Evolutionary conservation across 2,888 invertebrate species (phyloP).

Genomic region (Agapostemon virescens): DNA sequence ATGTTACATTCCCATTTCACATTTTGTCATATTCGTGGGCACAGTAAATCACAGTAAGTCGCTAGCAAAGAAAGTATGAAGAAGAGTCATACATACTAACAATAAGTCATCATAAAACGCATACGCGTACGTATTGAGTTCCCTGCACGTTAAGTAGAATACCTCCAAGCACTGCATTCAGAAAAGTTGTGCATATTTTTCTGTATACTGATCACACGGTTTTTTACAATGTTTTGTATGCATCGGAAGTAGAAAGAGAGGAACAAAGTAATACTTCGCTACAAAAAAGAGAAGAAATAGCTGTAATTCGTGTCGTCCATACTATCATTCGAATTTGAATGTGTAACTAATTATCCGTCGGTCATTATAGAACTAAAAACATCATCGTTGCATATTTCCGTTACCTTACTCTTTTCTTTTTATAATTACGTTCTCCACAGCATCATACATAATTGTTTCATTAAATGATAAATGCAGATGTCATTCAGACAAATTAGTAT

Average conservation of each 20-base stretch:
- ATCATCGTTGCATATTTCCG: slow-evolving; percentile 51
- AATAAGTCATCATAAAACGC: slow-evolving; percentile 9
- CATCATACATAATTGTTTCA: slow-evolving; percentile 29
- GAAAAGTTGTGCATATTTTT: slow-evolving; percentile 50
- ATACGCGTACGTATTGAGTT: slow-evolving; percentile 32
- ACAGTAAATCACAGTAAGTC: slow-evolving; percentile 10
- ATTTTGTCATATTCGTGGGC: slow-evolving; percentile 23
- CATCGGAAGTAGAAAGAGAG: slow-evolving; percentile 43
- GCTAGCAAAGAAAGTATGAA: slow-evolving; percentile 42
- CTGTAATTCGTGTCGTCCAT: slow-evolving; percentile 51
- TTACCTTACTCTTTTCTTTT: slow-evolving; percentile 20
- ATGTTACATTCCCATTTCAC: slow-evolving; percentile 31
- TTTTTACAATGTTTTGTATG: slow-evolving; percentile 58
- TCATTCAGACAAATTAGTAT: slow-evolving; percentile 18
- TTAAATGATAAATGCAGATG: slow-evolving; percentile 22
- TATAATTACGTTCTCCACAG: slow-evolving; percentile 19
- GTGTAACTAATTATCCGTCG: slow-evolving; percentile 53
- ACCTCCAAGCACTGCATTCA: slow-evolving; percentile 19
- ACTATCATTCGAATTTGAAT: slow-evolving; percentile 51
- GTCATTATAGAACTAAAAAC: slow-evolving; percentile 50
- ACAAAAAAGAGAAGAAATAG: slow-evolving; percentile 35
- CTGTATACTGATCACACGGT: slow-evolving; percentile 35
- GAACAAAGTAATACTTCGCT: slow-evolving; percentile 53
- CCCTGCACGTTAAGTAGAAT: slow-evolving; percentile 16
- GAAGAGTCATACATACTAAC: slow-evolving; percentile 24